Percentiles rank a stretch among this genome's conserved stretches.
Conservation (phyloP, 2,113 vertebrate species). For the Coryphaenoides rupestris region DNA sequence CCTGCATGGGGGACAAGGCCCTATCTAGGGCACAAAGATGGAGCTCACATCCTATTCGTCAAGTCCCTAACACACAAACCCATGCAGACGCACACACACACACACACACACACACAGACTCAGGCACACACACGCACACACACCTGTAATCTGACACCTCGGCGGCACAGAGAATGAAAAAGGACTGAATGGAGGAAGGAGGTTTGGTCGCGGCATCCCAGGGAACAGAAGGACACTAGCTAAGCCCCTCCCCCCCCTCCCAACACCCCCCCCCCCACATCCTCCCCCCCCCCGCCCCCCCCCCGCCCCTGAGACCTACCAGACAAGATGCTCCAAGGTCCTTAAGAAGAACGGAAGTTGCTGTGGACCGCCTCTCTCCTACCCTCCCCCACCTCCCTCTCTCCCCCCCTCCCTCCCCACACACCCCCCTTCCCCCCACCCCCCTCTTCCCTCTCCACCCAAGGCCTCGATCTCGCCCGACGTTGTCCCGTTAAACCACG, state of each 20-base stretch:
- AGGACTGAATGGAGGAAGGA: conserved; percentile 47
- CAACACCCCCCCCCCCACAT: too few relatives aligned
- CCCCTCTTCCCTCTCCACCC: neutral
- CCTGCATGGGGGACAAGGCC: conserved; percentile 61
- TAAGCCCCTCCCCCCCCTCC: too few relatives aligned
- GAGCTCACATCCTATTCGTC: conserved; percentile 49
- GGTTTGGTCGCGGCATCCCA: conserved; percentile 18
- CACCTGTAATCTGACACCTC: conserved; percentile 47
- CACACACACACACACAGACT: conserved; percentile 33
- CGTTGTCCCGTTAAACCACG: neutral
- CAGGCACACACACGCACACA: conserved; percentile 28
- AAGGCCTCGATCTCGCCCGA: neutral
- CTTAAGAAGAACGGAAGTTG: conserved; percentile 38
- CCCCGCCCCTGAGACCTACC: neutral
- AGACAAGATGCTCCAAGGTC: conserved; percentile 33
- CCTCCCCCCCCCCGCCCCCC: too few relatives aligned
- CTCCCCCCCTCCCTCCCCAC: neutral
- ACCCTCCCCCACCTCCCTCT: neutral
- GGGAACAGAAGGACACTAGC: conserved; percentile 25
- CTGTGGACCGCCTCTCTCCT: conserved; percentile 18
- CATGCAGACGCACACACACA: conserved; percentile 32
- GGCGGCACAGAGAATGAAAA: conserved; percentile 42
- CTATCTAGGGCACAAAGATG: conserved; percentile 66
- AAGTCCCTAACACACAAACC: conserved; percentile 47
- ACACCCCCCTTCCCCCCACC: neutral